Base-by-base conservation (phyloP, 2,888 invertebrate species). In the Campoplex capitator region DNA sequence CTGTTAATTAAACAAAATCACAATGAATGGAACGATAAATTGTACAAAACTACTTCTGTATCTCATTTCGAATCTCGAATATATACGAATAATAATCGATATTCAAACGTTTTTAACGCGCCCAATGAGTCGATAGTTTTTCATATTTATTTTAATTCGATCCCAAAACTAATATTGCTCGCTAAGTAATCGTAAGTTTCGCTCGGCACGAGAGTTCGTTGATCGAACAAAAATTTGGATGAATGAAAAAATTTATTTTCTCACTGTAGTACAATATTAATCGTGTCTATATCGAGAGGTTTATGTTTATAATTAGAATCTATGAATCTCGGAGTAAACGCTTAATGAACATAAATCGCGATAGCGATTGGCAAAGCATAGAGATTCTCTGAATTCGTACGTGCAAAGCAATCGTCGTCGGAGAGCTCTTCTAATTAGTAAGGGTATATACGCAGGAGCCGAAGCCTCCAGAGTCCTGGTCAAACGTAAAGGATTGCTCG, bases 401-500 rank as follows among this genome's bases (percentile, higher is more conserved):
- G 13, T 32, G 23, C 8, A 0, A 28, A 62, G 23, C 28, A 9
- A 28, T 62, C 6, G 6, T 4, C 18, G 16, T n/a, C 18, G 16
- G 16, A 11, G 13, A 35, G 7, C 4, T 45, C 18, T 16, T 45
- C 35, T 48, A 45, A 75, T 77, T 51, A 51, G 48, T 76, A 45
- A 74, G 23, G 11, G 67, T 65, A 58, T 80, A 76, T 23, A 23
- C 23, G 23, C 67, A 94, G 94, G 93, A 93, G 87, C 92, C 93
- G 1, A 56, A 84, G 35, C 91, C 92, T 0, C 35, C 83, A 0
- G 90, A 91, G 54, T 45, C 90, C 85, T 94, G 94, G 94, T 73
- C 74, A 0, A 91, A 90, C 0, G 79, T 91, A 3, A 88, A 89
- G 35, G 89, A 93, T 6, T 92, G 92, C 0, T 77, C 86, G 0